A percentile compares a stretch with the other conserved stretches of the same genome.
Evolutionary conservation across 2,113 vertebrate genomes (phyloP).

Genomic region (Erythrolamprus reginae): DNA sequence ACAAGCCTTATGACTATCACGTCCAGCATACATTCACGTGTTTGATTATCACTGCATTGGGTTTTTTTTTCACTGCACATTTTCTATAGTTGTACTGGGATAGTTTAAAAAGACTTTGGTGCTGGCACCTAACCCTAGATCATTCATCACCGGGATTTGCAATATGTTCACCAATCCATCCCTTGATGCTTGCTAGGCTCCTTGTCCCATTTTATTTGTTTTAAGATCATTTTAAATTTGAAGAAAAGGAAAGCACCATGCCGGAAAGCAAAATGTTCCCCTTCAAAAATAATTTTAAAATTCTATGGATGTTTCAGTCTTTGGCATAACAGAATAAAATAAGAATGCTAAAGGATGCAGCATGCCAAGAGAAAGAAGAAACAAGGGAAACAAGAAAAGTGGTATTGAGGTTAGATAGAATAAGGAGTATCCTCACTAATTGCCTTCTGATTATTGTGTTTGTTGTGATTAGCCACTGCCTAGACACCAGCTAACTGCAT

Average conservation of each 20-base stretch:
- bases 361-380: neutral
- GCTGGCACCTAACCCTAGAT: neutral
- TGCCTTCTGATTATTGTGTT: neutral
- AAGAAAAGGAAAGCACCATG: neutral
- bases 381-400: neutral
- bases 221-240: neutral
- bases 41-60: neutral
- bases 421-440: neutral
- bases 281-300: neutral
- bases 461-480: neutral
- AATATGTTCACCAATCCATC: neutral
- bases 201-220: neutral
- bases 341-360: neutral
- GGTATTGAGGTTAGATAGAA: neutral
- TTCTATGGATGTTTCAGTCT: neutral
- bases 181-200: neutral
- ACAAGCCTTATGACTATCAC: neutral
- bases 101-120: neutral
- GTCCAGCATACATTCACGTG: neutral
- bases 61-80: neutral
- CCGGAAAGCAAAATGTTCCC: neutral
- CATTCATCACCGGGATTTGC: neutral
- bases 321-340: neutral
- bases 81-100: neutral
- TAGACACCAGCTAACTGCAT: neutral